Evolutionary conservation across 92 coral and sea anemone species (phyloP).

Genomic region (Micromussa lordhowensis): DNA sequence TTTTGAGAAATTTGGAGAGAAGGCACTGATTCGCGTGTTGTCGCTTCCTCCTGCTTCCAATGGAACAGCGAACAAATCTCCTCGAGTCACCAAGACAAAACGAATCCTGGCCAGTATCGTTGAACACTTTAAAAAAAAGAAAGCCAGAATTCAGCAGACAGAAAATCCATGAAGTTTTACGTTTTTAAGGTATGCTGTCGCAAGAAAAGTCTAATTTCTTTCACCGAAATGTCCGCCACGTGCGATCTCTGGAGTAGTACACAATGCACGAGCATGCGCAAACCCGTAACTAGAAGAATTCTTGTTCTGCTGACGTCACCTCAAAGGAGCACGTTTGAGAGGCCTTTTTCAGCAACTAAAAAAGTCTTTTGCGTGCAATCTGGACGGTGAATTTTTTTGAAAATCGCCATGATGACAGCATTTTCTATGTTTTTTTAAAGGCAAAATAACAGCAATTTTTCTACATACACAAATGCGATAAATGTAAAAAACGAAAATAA

Average conservation of each 20-base stretch:
- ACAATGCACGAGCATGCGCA: conserved; percentile 15
- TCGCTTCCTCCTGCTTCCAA: conserved; percentile 36
- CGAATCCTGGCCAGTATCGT: conserved; percentile 45
- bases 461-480: too few relatives aligned
- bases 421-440: not conserved
- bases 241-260: not conserved
- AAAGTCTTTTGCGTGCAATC: too few relatives aligned
- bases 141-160: not conserved
- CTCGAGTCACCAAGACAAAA: conserved; percentile 38
- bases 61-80: conserved; percentile 15
- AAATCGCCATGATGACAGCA: not conserved
- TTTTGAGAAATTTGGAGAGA: conserved; percentile 38
- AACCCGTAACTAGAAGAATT: conserved; percentile 22
- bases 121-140: conserved; percentile 15
- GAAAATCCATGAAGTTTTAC: not conserved
- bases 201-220: not conserved
- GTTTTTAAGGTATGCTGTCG: not conserved
- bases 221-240: not conserved
- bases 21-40: conserved; percentile 44
- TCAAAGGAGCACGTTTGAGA: too few relatives aligned
- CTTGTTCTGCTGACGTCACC: too few relatives aligned
- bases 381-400: not conserved
- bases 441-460: conserved; percentile 16
- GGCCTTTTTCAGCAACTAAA: too few relatives aligned
- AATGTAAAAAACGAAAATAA: conserved; percentile 11